Evolutionary conservation across 2,888 invertebrate genomes (phyloP).

Genomic region (Caenorhabditis sp.): DNA sequence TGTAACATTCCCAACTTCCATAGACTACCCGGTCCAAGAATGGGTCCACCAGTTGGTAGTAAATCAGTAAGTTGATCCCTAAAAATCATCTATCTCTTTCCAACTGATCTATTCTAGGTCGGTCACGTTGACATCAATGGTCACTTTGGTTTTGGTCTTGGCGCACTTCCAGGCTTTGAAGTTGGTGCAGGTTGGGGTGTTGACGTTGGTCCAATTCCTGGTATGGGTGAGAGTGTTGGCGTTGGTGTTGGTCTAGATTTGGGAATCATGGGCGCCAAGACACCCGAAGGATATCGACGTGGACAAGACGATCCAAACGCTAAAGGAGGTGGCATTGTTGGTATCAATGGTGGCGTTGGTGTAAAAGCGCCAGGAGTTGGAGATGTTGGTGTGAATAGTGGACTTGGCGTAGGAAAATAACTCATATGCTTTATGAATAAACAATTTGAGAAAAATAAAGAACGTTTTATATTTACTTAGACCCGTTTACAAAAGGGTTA

Average conservation of each 20-base stretch:
- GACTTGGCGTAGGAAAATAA: slow-evolving; percentile 57
- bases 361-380: slow-evolving; percentile 60
- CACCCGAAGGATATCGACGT: slow-evolving; percentile 59
- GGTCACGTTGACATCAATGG: slow-evolving; percentile 61
- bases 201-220: slow-evolving; percentile 64
- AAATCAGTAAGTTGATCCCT: slow-evolving; percentile 17
- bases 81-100: neutral
- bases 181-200: slow-evolving; percentile 62
- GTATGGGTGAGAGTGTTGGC: slow-evolving; percentile 61
- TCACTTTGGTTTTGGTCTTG: slow-evolving; percentile 59
- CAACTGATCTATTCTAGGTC: slow-evolving; percentile 2
- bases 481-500: neutral
- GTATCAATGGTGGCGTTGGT: slow-evolving; percentile 56
- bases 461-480: neutral
- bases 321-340: slow-evolving; percentile 57
- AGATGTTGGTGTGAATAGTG: slow-evolving; percentile 56
- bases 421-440: slow-evolving; percentile 3
- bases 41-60: slow-evolving; percentile 51
- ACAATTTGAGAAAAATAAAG: neutral
- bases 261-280: slow-evolving; percentile 57
- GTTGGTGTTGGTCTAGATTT: slow-evolving; percentile 58
- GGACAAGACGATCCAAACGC: slow-evolving; percentile 58
- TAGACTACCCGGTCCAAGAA: slow-evolving; percentile 58
- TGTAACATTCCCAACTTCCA: slow-evolving; percentile 62
- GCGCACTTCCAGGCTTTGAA: slow-evolving; percentile 61